Evolutionary conservation across 2,797 vertebrate genomes (phyloP), one percentile per base, ranked within the genome.

Genomic region (Crypturellus tataupa): DNA sequence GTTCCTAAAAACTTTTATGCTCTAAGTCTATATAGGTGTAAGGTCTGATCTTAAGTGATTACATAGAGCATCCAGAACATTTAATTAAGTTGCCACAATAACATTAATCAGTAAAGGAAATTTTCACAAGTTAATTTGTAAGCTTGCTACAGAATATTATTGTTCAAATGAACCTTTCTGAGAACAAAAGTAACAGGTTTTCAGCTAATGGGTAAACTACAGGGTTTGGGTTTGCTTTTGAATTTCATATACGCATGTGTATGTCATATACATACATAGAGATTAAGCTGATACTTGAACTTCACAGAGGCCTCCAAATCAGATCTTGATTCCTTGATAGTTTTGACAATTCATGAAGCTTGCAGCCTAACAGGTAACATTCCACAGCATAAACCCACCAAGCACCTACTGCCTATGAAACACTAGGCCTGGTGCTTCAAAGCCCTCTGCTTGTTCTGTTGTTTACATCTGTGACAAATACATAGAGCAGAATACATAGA

Each of bases 191-290:
- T 23, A 29, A 13, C 0, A 17, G 9, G 7, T 77, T 81, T 87
- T 7, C 35, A 80, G 39, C 31, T 46, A n/a, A 64, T 33, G 81
- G 37, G 12, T 42, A 69, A 87, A 31, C 1, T 0, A 3, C 1
- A 10, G 90, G 21, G 31, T 72, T 71, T 42, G 21, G 8, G 6
- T 42, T 83, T 72, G 25, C 12, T 83, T 70, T 80, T 40, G 21
- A 21, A 11, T 39, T 25, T 20, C 17, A 21, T 6, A 1, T 14
- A 12, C n/a, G 25, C 2, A 0, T 0, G 0, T 24, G 9, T 20
- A 13, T 75, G 53, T 5, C 35, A 83, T n/a, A n/a, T n/a, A 21
- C 12, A 17, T 25, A 49, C 17, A 17, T 23, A 13, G 14, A 23
- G 44, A 21, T 78, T 29, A 47, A 33, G 29, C 18, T 40, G 21